Evolutionary conservation across 2,797 vertebrate genomes (phyloP), one percentile per base, ranked within the genome.

Genomic region (Fringilla coelebs): DNA sequence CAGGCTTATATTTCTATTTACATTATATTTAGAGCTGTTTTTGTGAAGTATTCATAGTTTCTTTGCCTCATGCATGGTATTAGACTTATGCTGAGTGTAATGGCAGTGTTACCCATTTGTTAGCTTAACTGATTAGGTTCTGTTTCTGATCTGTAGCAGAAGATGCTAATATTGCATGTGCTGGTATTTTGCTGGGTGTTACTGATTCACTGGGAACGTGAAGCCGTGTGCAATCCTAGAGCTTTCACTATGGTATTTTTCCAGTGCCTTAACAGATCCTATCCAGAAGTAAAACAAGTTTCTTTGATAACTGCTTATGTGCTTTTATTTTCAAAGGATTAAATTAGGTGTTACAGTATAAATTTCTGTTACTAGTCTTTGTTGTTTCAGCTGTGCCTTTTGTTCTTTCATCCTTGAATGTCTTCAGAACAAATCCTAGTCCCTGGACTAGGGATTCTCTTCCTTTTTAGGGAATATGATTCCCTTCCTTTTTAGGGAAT

Each of bases 191-290:
- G 46, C 22, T 55, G 52, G 12, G 17, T 71, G 32, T 71, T 71
- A 2, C 0, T 31, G n/a, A 34, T 38, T 77, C 18, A 7, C 20
- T 32, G n/a, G 13, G 28, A 43, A 7, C 0, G 0, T 66, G 65
- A 66, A 79, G 13, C 28, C 17, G 21, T 19, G 40, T n/a, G 26
- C 34, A 78, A 3, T 45, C 16, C 36, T 73, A 61, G 9, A 75
- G 14, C 18, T 80, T 86, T 62, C 63, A 26, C 19, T 83, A 0
- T 20, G 21, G 8, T 45, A 38, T 78, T 84, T 75, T 32, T 90
- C 28, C 24, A 61, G 48, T 85, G 41, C 20, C 28, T 72, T 83
- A 80, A 28, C 15, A 83, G 45, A 49, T 54, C 28, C 41, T 65
- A 10, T 32, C 38, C 13, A 31, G 46, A 73, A 71, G 26, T 38